phyloP scores from a whole-genome alignment of 2,797 vertebrate genomes.

The Ibycter americanus region DNA sequence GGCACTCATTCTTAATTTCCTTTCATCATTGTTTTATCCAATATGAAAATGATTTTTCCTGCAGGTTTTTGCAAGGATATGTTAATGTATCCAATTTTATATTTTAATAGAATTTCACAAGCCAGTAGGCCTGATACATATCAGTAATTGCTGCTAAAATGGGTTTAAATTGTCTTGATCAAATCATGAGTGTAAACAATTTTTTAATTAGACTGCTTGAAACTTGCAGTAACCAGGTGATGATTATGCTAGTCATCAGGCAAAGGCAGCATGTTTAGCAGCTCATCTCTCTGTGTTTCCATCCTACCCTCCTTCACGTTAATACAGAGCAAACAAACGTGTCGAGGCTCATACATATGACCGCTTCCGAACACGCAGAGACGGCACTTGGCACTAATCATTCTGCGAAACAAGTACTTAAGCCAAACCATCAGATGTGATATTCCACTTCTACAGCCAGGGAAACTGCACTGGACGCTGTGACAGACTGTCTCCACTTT shows the following conservation, averaged over 20 bases:
- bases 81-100: background rate
- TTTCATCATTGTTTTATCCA: background rate
- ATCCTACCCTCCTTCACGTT: background rate
- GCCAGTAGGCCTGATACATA: background rate
- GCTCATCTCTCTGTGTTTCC: background rate
- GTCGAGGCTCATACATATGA: background rate
- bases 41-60: background rate
- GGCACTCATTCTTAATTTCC: conserved; percentile 11
- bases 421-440: rapidly evolving
- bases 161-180: conserved; percentile 46
- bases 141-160: conserved; percentile 24
- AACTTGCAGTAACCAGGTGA: background rate
- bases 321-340: background rate
- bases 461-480: background rate
- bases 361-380: background rate
- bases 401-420: background rate
- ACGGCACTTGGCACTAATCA: no score
- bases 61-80: conserved; percentile 26
- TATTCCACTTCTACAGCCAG: background rate
- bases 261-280: background rate
- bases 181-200: conserved; percentile 21
- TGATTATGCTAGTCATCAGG: background rate
- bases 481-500: rapidly evolving
- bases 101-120: conserved; percentile 48
- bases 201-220: conserved; percentile 41